Evolutionary conservation across 1,140 invertebrate species (phyloP).

Genomic region (Bradynema listronoti): DNA sequence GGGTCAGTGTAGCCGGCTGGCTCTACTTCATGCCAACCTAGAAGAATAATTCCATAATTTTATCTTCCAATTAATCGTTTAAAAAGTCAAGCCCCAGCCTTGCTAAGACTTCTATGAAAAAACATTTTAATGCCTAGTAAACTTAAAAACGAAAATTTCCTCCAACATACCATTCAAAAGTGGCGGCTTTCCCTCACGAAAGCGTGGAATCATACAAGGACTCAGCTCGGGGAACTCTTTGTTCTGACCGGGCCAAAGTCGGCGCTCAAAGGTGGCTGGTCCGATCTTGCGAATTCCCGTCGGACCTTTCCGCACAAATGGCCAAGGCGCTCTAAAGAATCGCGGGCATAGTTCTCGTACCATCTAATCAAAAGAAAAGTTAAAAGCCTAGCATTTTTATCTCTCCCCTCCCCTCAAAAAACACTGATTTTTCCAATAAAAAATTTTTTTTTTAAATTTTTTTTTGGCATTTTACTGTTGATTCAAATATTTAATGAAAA

Average conservation of each 20-base stretch:
- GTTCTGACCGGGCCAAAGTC: conserved; percentile 49
- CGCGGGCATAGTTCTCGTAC: conserved; percentile 36
- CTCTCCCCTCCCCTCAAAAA: too few relatives aligned
- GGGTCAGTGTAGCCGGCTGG: conserved; percentile 45
- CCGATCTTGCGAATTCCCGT: conserved; percentile 49
- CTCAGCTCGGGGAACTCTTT: conserved; percentile 50
- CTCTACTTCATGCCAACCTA: conserved; percentile 50
- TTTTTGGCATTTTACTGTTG: too few relatives aligned
- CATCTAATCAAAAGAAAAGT: too few relatives aligned
- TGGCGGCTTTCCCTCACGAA: too few relatives aligned
- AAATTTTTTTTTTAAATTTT: too few relatives aligned
- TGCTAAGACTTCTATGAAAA: not conserved
- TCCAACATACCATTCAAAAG: too few relatives aligned
- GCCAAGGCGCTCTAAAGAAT: conserved; percentile 48
- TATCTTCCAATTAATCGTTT: not conserved
- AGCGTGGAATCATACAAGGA: too few relatives aligned
- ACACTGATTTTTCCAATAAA: too few relatives aligned
- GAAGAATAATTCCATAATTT: conserved; percentile 8
- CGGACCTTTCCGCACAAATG: conserved; percentile 49
- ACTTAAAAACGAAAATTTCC: too few relatives aligned
- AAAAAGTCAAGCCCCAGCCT: not conserved
- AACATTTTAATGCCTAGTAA: too few relatives aligned
- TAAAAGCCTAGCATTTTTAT: too few relatives aligned
- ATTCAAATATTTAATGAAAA: too few relatives aligned
- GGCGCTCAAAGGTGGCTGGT: conserved; percentile 31